A percentile compares a stretch with the other conserved stretches of the same genome.
Evolutionary conservation across 2,888 invertebrate species (phyloP).

Genomic region (Ophioninae sp.): DNA sequence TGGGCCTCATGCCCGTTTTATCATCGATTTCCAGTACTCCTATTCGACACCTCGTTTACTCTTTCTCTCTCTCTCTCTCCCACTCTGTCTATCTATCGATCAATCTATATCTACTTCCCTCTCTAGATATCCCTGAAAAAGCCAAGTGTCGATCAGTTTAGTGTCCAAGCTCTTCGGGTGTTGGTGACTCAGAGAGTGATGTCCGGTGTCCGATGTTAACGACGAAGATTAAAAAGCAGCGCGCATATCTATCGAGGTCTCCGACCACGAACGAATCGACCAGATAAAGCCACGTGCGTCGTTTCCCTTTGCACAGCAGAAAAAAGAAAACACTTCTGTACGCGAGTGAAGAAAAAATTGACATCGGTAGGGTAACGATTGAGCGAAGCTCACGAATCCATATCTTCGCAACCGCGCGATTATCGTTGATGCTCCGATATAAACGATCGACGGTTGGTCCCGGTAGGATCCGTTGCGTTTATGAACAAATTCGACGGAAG

Average conservation of each 20-base stretch:
- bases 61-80: not conserved
- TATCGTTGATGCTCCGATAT: conserved; percentile 20
- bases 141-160: conserved; percentile 32
- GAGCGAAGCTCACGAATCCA: conserved; percentile 4
- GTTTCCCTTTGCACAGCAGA: not conserved
- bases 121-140: not conserved
- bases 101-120: not conserved
- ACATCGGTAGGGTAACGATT: not conserved
- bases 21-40: conserved; percentile 4
- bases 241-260: conserved; percentile 18
- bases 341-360: not conserved
- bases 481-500: not conserved
- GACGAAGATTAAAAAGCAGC: not conserved
- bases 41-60: not conserved
- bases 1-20: conserved; percentile 45
- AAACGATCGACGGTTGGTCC: not conserved
- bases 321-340: too few species aligned
- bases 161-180: conserved; percentile 35
- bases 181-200: conserved; percentile 23
- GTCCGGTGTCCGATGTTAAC: conserved; percentile 22
- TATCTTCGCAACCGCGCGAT: conserved; percentile 37
- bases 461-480: conserved; percentile 23
- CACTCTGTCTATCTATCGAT: not conserved
- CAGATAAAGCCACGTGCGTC: conserved; percentile 50
- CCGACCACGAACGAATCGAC: conserved; percentile 11